A percentile compares a stretch with the other conserved stretches of the same genome.
These are phyloP conservation scores for Varanus komodoensis DNA, from an alignment of 2,113 vertebrate genomes.

Conservation along the genomic window DNA sequence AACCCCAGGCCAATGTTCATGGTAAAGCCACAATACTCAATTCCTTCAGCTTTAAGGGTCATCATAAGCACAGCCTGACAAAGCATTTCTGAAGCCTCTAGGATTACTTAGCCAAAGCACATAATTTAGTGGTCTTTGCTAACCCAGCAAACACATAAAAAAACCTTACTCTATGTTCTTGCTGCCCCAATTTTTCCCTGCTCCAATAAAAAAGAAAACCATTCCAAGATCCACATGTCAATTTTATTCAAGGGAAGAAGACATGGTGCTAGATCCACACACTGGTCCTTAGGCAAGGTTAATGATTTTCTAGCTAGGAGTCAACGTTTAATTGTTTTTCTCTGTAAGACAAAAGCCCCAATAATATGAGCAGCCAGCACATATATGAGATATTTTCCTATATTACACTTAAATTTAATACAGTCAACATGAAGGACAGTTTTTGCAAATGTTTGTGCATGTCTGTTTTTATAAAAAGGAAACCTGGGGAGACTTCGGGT, in stretches of 20 bases:
- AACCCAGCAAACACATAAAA: not conserved
- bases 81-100: not conserved
- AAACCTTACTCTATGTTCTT: not conserved
- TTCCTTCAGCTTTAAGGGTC: not conserved
- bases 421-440: not conserved
- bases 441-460: not conserved
- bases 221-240: not conserved
- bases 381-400: not conserved
- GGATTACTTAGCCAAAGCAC: not conserved
- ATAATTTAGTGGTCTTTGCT: constrained; percentile 1
- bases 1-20: not conserved
- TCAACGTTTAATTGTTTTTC: not conserved
- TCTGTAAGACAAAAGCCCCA: not conserved
- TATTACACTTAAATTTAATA: constrained; percentile 10
- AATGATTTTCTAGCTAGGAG: constrained; percentile 53
- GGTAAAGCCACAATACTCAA: not conserved
- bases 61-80: not conserved
- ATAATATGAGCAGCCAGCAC: not conserved
- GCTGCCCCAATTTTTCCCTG: not conserved
- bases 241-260: not conserved
- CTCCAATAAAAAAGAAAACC: not conserved
- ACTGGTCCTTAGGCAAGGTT: constrained; percentile 34
- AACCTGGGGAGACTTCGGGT: constrained; percentile 18
- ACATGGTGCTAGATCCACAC: constrained; percentile 1
- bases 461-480: constrained; percentile 6